Percentiles rank a stretch among this genome's conserved stretches.
Evolutionary conservation across 2,113 vertebrate genomes (phyloP).

Genomic region (Rhabdornis inornatus): DNA sequence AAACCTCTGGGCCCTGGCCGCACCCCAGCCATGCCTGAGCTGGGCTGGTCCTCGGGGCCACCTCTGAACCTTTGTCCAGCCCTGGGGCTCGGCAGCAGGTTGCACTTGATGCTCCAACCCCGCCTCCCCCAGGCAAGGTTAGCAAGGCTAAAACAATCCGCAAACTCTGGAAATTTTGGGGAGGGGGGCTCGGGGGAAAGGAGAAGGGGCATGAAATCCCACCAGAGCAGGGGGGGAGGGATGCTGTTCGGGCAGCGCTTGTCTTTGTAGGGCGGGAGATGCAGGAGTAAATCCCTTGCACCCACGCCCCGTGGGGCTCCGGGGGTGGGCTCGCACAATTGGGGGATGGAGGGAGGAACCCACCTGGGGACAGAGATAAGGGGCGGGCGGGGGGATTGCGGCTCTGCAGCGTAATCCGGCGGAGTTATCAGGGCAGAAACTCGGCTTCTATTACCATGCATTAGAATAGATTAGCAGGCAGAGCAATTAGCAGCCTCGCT

Average conservation of each 20-base stretch:
- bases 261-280: background rate
- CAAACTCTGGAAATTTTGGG: background rate
- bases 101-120: background rate
- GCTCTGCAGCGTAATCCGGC: constrained; percentile 10
- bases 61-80: background rate
- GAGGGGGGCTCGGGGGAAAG: background rate
- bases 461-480: constrained; percentile 72
- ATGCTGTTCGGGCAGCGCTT: background rate
- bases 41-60: background rate
- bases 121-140: background rate
- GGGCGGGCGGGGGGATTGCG: background rate
- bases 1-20: background rate
- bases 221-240: background rate
- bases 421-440: constrained; percentile 63
- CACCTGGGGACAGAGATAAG: constrained; percentile 70
- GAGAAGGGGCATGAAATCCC: background rate
- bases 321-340: background rate
- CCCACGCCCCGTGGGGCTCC: background rate
- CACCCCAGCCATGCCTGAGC: background rate
- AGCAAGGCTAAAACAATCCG: background rate
- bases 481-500: constrained; percentile 53
- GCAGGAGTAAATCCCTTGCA: constrained; percentile 17
- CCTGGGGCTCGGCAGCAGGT: background rate
- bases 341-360: background rate
- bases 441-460: constrained; percentile 68